Evolutionary conservation across 2,888 invertebrate genomes (phyloP), one percentile per base, ranked within the genome.

Genomic region (Sphaerolaimus hirsutus): DNA sequence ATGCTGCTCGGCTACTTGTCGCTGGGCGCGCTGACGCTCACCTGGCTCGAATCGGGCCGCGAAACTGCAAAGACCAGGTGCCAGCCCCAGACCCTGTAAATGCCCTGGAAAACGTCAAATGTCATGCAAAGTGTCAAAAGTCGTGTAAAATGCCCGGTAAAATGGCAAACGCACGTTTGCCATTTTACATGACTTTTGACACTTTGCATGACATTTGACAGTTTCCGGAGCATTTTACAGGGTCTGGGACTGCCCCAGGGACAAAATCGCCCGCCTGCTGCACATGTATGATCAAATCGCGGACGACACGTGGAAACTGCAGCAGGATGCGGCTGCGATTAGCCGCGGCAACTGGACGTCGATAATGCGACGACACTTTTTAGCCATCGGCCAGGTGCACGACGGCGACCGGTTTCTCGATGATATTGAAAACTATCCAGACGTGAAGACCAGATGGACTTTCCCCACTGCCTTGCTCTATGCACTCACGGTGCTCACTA

Each of bases 401-500:
- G 59, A 61, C 45, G 52, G 59, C 26, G 49, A 58, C 23, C 57
- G 57, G 1, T 60, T 60, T 24, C 47, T 57, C 37, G 41, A 52
- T 38, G 59, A 61, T 44, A 45, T 61, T 12, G 56, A 57, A 40
- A 52, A 53, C 44, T 48, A 61, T 25, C 51, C 53, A 17, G 58
- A 61, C 45, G 56, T 61, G 53, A 58, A 57, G 44, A 58, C 58
- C 45, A 60, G 57, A 43, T 62, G 62, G 62, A 62, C 62, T 1
- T 62, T 62, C 46, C 61, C 60, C 5, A 61, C 62, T 3, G 56
- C 60, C 5, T 47, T 61, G 12, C 54, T 62, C 24, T 62, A 62
- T 50, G 60, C 62, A 5, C 51, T 62, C 21, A 62, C 62, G n/a
- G 62, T 62, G 21, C 49, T 62, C 41, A 62, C 62, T 21, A 61